phyloP scores from a whole-genome alignment of 2,113 vertebrate genomes.

The Emydocephalus ijimae region DNA sequence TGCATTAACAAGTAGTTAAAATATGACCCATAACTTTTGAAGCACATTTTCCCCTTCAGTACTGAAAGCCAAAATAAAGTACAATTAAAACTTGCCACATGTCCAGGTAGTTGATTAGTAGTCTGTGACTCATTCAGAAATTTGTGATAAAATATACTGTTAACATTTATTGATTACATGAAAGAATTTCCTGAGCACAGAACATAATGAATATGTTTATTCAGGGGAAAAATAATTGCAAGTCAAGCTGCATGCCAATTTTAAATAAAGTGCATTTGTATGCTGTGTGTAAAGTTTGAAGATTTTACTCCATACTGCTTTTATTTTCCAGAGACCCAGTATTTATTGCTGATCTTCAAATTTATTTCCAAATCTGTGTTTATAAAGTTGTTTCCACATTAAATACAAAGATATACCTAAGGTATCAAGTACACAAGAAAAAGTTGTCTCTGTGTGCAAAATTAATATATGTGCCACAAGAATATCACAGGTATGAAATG shows the following conservation, averaged over 20 bases:
- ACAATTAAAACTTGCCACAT: conserved; percentile 33
- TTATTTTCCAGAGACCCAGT: conserved; percentile 37
- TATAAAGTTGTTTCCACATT: not conserved
- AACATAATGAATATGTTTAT: conserved; percentile 26
- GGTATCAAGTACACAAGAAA: not conserved
- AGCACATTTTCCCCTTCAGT: conserved; percentile 14
- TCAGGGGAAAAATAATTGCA: conserved; percentile 54
- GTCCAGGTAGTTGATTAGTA: conserved; percentile 17
- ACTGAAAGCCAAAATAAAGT: conserved; percentile 21
- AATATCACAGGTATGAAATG: conserved; percentile 6
- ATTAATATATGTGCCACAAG: not conserved
- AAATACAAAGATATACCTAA: not conserved
- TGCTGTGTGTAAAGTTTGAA: conserved; percentile 12
- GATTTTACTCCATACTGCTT: conserved; percentile 1
- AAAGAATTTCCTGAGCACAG: conserved; percentile 30
- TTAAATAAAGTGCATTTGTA: conserved; percentile 23
- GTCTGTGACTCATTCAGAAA: conserved; percentile 18
- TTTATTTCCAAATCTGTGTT: conserved; percentile 1
- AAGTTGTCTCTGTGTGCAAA: not conserved
- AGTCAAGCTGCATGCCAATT: conserved; percentile 52
- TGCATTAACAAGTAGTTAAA: not conserved
- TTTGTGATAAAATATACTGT: conserved; percentile 6
- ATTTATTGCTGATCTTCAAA: conserved; percentile 28
- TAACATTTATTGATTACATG: conserved; percentile 47
- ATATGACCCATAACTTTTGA: not conserved